A percentile compares a stretch with the other conserved stretches of the same genome.
These are phyloP conservation scores for Brachyhypopomus gauderio DNA, from an alignment of 2,113 vertebrate species.

Conservation along the genomic window DNA sequence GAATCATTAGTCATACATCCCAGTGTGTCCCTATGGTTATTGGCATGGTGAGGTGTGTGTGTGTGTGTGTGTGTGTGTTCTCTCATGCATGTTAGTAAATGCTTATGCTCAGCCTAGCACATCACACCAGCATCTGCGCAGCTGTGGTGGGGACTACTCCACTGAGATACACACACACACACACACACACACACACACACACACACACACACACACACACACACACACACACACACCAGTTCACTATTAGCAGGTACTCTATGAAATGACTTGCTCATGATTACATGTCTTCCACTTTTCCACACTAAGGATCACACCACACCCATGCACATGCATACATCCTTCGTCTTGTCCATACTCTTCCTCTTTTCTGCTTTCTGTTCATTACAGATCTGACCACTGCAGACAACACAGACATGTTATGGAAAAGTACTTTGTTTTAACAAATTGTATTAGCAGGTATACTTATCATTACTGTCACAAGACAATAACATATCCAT, in stretches of 20 bases:
- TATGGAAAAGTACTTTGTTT: not conserved
- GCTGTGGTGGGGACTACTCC: slow-evolving; percentile 55
- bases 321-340: too few species aligned
- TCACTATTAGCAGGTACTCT: slow-evolving; percentile 22
- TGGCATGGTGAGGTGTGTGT: slow-evolving; percentile 41
- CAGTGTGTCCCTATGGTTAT: slow-evolving; percentile 39
- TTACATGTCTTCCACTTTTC: too few species aligned
- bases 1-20: slow-evolving; percentile 51
- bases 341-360: too few species aligned
- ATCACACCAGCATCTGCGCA: slow-evolving; percentile 58
- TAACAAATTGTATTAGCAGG: not conserved
- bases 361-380: too few species aligned
- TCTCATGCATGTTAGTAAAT: slow-evolving; percentile 48
- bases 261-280: not conserved
- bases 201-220: not conserved
- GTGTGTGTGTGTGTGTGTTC: slow-evolving; percentile 32
- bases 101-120: slow-evolving; percentile 60
- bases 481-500: too few species aligned
- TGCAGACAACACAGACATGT: not conserved
- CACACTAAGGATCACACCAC: too few species aligned
- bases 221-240: not conserved
- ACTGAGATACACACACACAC: slow-evolving; percentile 32
- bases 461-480: not conserved
- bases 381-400: not conserved
- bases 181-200: slow-evolving; percentile 1